Evolutionary conservation across 1,140 invertebrate species (phyloP).

Genomic region (Vanessa atalanta): DNA sequence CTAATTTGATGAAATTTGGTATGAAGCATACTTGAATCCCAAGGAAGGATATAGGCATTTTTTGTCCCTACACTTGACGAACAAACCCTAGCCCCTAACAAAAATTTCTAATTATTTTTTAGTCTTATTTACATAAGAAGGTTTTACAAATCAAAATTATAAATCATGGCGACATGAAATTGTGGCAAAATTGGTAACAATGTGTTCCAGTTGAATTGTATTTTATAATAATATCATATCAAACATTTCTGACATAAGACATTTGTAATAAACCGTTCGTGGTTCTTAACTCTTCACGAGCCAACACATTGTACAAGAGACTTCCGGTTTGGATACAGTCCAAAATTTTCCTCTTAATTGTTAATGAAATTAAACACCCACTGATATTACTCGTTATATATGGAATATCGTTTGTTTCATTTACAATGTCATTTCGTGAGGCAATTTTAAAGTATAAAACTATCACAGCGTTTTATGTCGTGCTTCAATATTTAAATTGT

Average conservation of each 20-base stretch:
- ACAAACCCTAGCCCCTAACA: no score
- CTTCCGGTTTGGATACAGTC: slow-evolving; percentile 16
- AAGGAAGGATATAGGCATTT: no score
- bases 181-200: no score
- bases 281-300: slow-evolving; percentile 34
- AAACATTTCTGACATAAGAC: not conserved
- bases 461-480: not conserved
- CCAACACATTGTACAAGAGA: slow-evolving; percentile 14
- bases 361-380: slow-evolving; percentile 37
- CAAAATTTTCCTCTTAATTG: slow-evolving; percentile 35
- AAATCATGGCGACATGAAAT: no score
- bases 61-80: no score
- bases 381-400: slow-evolving; percentile 30
- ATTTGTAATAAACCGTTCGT: slow-evolving; percentile 5
- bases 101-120: no score
- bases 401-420: slow-evolving; percentile 21
- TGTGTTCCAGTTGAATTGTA: no score
- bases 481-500: not conserved
- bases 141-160: no score
- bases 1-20: no score
- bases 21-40: no score
- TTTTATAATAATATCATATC: no score
- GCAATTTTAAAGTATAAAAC: not conserved
- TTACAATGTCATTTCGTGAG: slow-evolving; percentile 18
- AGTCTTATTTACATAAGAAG: no score